Evolutionary conservation across 2,113 vertebrate genomes (phyloP).

Genomic region (Heloderma charlesbogerti): DNA sequence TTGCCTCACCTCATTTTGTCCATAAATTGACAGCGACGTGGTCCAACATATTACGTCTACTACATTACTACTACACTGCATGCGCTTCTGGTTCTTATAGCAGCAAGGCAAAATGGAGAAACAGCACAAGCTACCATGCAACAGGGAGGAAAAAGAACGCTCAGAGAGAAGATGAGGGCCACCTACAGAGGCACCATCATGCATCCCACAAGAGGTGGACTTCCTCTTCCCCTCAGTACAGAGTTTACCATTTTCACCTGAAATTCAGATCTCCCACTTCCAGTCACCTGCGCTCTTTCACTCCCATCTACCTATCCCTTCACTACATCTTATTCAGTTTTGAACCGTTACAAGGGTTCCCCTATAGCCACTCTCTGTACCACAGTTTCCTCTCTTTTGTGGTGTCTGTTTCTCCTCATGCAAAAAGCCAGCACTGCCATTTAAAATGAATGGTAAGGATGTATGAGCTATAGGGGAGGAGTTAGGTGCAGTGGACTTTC

Average conservation of each 20-base stretch:
- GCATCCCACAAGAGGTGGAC: neutral
- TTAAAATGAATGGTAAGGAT: neutral
- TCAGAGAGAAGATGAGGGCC: neutral
- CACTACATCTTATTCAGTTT: neutral
- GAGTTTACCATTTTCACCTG: neutral
- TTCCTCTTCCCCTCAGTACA: neutral
- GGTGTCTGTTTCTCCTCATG: neutral
- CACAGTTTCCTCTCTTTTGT: neutral
- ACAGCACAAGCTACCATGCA: neutral
- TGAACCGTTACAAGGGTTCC: neutral
- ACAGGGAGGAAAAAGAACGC: neutral
- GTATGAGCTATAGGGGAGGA: neutral
- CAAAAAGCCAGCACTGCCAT: neutral
- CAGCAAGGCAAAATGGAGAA: neutral
- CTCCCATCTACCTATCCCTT: neutral
- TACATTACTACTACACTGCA: neutral
- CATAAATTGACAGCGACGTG: neutral
- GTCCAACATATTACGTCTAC: too few relatives aligned
- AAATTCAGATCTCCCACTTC: neutral
- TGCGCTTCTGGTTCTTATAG: neutral
- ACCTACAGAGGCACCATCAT: neutral
- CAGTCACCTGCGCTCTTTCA: neutral
- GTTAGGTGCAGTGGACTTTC: neutral
- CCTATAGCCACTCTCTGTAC: neutral
- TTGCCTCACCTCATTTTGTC: neutral